Evolutionary conservation across 1,140 invertebrate species (phyloP).

Genomic region (Zaprionus nigranus): DNA sequence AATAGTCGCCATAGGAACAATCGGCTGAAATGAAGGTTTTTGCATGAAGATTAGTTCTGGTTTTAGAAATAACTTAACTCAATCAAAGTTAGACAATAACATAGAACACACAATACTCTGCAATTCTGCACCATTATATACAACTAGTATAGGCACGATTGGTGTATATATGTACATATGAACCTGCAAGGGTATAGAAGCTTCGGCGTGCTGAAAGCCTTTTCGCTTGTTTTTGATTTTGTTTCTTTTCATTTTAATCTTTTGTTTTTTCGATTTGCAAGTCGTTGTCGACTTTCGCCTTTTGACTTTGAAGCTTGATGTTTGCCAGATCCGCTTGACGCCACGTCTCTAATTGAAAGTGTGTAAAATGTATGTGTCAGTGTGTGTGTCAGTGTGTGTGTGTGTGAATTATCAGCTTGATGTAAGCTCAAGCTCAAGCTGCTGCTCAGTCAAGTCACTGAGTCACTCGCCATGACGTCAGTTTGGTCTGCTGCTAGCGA

Average conservation of each 20-base stretch:
- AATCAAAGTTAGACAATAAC: too few relatives aligned
- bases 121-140: too few relatives aligned
- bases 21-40: too few relatives aligned
- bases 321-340: constrained; percentile 36
- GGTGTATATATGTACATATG: too few relatives aligned
- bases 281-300: background rate
- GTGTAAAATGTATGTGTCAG: background rate
- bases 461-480: constrained; percentile 56
- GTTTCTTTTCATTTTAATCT: background rate
- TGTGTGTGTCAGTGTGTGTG: background rate
- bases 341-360: constrained; percentile 27
- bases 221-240: constrained; percentile 3
- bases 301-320: background rate
- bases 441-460: constrained; percentile 14
- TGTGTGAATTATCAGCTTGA: constrained; percentile 30
- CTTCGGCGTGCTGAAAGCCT: too few relatives aligned
- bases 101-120: too few relatives aligned
- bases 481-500: constrained; percentile 19
- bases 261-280: background rate
- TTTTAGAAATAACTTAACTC: too few relatives aligned
- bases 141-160: too few relatives aligned
- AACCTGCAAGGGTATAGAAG: too few relatives aligned
- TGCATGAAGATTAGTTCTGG: too few relatives aligned
- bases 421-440: constrained; percentile 22
- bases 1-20: too few relatives aligned